These are phyloP conservation scores for Lontra canadensis DNA, from an alignment of 2,113 vertebrate genomes.

Conservation along the genomic window DNA sequence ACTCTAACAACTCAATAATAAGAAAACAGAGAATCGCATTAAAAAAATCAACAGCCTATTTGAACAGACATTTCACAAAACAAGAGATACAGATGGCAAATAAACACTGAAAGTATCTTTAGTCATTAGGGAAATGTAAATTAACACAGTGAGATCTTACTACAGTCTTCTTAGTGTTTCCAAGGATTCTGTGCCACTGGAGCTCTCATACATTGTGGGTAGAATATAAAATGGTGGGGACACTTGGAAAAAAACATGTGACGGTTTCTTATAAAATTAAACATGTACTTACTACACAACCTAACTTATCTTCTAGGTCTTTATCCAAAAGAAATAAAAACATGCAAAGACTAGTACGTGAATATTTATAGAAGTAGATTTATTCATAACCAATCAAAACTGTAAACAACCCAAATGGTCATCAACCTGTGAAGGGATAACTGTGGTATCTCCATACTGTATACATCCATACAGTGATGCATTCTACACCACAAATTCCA, in stretches of 20 bases:
- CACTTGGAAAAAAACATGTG: background rate
- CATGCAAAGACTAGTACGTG: background rate
- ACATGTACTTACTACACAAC: background rate
- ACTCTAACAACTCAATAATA: background rate
- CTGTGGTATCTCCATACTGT: background rate
- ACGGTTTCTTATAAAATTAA: background rate
- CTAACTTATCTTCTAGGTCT: background rate
- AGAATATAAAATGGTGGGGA: background rate
- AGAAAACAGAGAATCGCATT: background rate
- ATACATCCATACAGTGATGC: background rate
- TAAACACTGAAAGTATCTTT: background rate
- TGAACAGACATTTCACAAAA: slow-evolving; percentile 12
- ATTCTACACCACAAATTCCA: background rate
- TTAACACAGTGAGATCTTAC: background rate
- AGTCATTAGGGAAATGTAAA: background rate
- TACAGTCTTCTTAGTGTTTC: background rate
- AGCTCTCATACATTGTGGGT: background rate
- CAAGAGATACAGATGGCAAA: background rate
- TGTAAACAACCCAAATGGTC: background rate
- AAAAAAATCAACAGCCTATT: background rate
- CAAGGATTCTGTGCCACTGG: background rate
- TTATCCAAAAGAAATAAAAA: slow-evolving; percentile 9
- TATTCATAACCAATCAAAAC: background rate
- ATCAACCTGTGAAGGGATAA: background rate
- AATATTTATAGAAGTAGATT: background rate